Evolutionary conservation across 2,888 invertebrate genomes (phyloP).

Genomic region (Brachyopa scutellaris): DNA sequence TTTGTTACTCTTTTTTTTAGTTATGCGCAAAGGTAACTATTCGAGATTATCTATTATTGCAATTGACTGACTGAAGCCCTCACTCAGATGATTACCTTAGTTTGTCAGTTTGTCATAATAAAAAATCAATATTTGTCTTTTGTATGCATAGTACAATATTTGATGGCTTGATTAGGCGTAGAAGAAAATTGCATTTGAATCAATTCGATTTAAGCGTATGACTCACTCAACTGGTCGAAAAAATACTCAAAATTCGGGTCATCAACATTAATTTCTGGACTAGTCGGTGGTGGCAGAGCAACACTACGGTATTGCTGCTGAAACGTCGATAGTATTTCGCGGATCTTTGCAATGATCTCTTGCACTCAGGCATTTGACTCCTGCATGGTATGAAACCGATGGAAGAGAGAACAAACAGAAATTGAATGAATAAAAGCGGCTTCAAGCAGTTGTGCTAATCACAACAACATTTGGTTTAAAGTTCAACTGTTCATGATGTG

Average conservation of each 20-base stretch:
- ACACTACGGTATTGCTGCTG: slow-evolving; percentile 83
- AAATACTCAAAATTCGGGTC: slow-evolving; percentile 71
- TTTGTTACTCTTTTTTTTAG: slow-evolving; percentile 35
- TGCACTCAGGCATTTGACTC: slow-evolving; percentile 95
- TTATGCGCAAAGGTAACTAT: slow-evolving; percentile 51
- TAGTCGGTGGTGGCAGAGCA: slow-evolving; percentile 80
- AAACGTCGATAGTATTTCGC: slow-evolving; percentile 89
- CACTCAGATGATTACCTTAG: slow-evolving; percentile 14
- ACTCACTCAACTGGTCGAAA: slow-evolving; percentile 71
- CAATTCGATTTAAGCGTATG: slow-evolving; percentile 62
- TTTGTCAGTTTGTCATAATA: slow-evolving; percentile 17
- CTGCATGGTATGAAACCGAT: slow-evolving; percentile 80
- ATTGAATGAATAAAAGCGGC: slow-evolving; percentile 60
- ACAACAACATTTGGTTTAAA: slow-evolving; percentile 47
- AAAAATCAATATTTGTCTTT: slow-evolving; percentile 30
- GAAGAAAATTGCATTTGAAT: slow-evolving; percentile 60
- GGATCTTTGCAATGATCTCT: slow-evolving; percentile 93
- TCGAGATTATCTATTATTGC: slow-evolving; percentile 39
- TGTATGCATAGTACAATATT: slow-evolving; percentile 32
- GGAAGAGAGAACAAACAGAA: slow-evolving; percentile 66
- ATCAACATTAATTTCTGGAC: slow-evolving; percentile 78
- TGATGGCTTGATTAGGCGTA: slow-evolving; percentile 38
- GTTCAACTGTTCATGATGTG: background rate
- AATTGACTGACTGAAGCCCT: slow-evolving; percentile 55
- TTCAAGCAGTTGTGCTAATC: slow-evolving; percentile 60